Conservation (phyloP, 2,797 vertebrate species). For the Syngnathus acus region DNA sequence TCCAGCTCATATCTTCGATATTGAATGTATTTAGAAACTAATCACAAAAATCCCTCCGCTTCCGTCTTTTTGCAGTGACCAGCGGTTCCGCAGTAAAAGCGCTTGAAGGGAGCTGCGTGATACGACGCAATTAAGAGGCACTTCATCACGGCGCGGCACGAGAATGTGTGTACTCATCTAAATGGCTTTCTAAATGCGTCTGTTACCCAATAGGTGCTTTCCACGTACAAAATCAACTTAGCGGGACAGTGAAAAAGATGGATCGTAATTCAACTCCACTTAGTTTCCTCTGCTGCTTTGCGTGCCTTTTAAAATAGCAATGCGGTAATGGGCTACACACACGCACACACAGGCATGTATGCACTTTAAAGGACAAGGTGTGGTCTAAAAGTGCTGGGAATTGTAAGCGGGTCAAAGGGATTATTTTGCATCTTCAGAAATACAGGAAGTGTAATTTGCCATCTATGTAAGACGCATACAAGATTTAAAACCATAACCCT, state of each 20-base stretch:
- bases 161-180: constrained; percentile 58
- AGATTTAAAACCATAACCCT: background rate
- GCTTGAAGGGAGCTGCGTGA: constrained; percentile 24
- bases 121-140: constrained; percentile 68
- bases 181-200: constrained; percentile 73
- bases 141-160: constrained; percentile 52
- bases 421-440: constrained; percentile 61
- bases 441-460: constrained; percentile 1
- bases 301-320: constrained; percentile 25
- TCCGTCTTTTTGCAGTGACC: background rate
- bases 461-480: background rate
- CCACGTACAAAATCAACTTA: constrained; percentile 53
- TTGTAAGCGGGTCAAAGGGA: constrained; percentile 64
- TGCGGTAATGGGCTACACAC: background rate
- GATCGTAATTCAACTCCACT: constrained; percentile 67
- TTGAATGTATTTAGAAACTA: no score
- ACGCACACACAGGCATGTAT: constrained; percentile 24
- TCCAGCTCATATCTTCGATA: no score
- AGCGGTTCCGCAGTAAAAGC: background rate
- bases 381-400: constrained; percentile 68
- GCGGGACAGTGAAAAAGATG: constrained; percentile 64
- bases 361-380: constrained; percentile 67
- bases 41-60: background rate
- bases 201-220: constrained; percentile 78
- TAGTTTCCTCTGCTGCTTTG: constrained; percentile 65